Evolutionary conservation across 2,113 vertebrate genomes (phyloP), one percentile per base, ranked within the genome.

Genomic region (Pagrus major): DNA sequence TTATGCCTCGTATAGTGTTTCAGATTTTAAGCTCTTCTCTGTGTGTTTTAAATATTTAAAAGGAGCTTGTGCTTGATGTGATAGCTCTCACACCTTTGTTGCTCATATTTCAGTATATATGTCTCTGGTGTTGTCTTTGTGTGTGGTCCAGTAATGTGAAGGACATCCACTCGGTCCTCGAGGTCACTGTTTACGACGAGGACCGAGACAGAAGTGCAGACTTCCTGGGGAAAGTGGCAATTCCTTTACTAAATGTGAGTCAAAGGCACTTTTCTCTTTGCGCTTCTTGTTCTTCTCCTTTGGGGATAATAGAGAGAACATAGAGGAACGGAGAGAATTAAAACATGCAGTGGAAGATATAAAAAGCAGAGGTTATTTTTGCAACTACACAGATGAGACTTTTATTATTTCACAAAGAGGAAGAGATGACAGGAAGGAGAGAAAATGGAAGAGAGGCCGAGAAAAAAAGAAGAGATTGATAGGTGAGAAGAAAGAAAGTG

Each of bases 221-320:
- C 95, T 99, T 99, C 88, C 95, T 99, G 92, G 98, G 98, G 86
- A 99, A 98, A 97, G 97, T 99, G 92, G 96, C 96, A 49, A 98
- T 99, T 93, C 98, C 98, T 27, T 87, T 99, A 92, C 95, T 99
- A 85, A 96, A 96, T 89, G 98, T 99, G 95, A 99, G 98, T 97
- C 94, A 91, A 84, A 89, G 93, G 68, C 81, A 84, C 41, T 81
- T 87, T 81, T 83, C 78, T 80, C 54, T 60, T 52, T 51, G 65
- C 63, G 66, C 80, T 73, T 83, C 78, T 76, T 47, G 68, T 71
- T 55, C 16, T 91, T 90, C 78, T 80, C 80, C 90, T 77, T 66
- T 71, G 64, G 85, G 88, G 69, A 83, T 88, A 89, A 82, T 95
- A 95, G 94, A 95, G 94, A 95, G 94, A 96, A 96, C 95, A 94